Conservation (phyloP, 2,113 vertebrate genomes). For the Dicrurus megarhynchus region DNA sequence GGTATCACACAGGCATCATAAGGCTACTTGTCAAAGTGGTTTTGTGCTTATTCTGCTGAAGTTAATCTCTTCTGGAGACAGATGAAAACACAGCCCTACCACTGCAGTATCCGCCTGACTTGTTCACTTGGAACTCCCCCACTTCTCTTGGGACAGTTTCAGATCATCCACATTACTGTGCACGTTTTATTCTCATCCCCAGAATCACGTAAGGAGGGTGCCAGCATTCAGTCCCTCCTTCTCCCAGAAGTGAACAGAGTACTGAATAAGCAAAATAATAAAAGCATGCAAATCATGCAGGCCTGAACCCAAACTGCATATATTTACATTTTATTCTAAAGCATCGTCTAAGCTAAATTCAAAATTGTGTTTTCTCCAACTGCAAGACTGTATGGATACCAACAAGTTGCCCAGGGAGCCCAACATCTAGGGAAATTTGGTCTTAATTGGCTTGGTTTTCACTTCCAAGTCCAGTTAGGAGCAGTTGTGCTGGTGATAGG, state of each 20-base stretch:
- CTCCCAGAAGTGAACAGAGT: neutral
- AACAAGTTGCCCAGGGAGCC: neutral
- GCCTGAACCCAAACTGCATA: neutral
- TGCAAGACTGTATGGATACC: neutral
- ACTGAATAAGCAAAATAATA: neutral
- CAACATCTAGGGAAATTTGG: rapidly evolving
- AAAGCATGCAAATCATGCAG: neutral
- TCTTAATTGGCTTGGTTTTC: neutral
- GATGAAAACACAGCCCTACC: neutral
- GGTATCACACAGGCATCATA: neutral
- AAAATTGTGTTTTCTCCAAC: neutral
- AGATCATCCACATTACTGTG: neutral
- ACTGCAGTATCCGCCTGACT: neutral
- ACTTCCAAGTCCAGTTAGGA: neutral
- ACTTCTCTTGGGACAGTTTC: neutral
- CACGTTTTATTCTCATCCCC: neutral
- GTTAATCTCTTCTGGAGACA: neutral
- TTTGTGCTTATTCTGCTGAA: neutral
- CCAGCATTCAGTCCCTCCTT: neutral
- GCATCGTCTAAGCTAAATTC: neutral
- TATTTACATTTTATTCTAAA: neutral
- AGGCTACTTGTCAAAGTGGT: neutral
- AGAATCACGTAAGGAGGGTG: neutral
- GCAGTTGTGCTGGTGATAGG: neutral
- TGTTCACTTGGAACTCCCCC: neutral